These are phyloP conservation scores for Sebastiscus tertius DNA, from an alignment of 2,797 vertebrate species.

Conservation along the genomic window DNA sequence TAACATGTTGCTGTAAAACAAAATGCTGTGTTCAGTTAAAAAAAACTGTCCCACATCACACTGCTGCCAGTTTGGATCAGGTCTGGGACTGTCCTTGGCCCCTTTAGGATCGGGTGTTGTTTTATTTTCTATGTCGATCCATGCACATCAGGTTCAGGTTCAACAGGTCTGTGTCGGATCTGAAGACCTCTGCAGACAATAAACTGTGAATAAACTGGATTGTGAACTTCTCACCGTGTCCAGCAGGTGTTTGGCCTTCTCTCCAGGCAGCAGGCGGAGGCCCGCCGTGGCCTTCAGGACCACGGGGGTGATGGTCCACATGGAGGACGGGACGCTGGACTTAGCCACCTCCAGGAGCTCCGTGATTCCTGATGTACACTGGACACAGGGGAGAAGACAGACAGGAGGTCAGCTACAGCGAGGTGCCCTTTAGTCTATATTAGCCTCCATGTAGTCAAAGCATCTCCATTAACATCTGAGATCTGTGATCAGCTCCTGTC, in stretches of 20 bases:
- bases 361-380: slow-evolving; percentile 87
- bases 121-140: neutral
- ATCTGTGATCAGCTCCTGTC: too few species aligned
- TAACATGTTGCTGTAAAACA: neutral
- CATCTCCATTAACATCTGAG: too few species aligned
- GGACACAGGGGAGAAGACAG: neutral
- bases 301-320: slow-evolving; percentile 88
- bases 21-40: too few species aligned
- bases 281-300: slow-evolving; percentile 95
- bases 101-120: neutral
- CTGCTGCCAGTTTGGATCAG: neutral
- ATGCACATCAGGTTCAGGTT: neutral
- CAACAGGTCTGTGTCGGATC: neutral
- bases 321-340: slow-evolving; percentile 80
- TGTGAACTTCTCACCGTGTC: slow-evolving; percentile 79
- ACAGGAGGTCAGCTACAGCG: neutral
- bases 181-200: neutral
- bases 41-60: neutral
- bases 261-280: slow-evolving; percentile 89
- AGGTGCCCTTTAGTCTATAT: too few species aligned
- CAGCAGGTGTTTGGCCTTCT: slow-evolving; percentile 90
- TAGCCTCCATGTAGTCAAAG: too few species aligned
- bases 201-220: neutral
- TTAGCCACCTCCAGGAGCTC: slow-evolving; percentile 88
- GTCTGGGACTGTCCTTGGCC: neutral